Percentiles rank a stretch among this genome's conserved stretches.
These are phyloP conservation scores for Phaedon cochleariae DNA, from an alignment of 2,888 invertebrate genomes.

Conservation along the genomic window DNA sequence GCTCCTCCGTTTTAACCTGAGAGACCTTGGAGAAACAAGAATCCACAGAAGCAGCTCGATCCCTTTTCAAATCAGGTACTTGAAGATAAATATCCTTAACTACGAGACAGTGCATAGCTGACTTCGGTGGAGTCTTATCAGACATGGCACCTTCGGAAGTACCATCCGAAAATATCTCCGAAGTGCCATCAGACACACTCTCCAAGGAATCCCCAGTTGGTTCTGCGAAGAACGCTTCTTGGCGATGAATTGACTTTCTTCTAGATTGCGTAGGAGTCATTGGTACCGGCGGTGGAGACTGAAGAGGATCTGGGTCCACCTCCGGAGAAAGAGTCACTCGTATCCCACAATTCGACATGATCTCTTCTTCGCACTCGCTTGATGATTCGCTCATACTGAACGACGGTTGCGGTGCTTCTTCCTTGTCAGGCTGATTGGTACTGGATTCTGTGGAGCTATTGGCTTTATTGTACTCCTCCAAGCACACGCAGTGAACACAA, in stretches of 20 bases:
- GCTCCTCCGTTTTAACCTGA: conserved; percentile 74
- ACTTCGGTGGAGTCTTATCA: conserved; percentile 30
- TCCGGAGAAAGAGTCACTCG: conserved; percentile 72
- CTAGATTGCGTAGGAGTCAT: conserved; percentile 60
- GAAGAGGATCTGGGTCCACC: conserved; percentile 59
- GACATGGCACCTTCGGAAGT: conserved; percentile 55
- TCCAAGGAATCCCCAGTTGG: conserved; percentile 72
- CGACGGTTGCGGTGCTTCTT: conserved; percentile 48
- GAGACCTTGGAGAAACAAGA: conserved; percentile 85
- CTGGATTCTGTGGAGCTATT: conserved; percentile 16
- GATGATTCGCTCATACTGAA: conserved; percentile 66
- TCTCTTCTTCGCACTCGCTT: conserved; percentile 60
- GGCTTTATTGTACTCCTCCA: conserved; percentile 74
- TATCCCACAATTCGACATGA: conserved; percentile 67
- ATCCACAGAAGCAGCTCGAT: conserved; percentile 88
- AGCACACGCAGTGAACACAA: conserved; percentile 80
- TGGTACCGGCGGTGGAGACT: conserved; percentile 57
- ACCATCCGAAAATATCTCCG: conserved; percentile 60
- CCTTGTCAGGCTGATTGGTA: conserved; percentile 37
- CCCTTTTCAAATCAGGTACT: conserved; percentile 84
- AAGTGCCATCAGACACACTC: conserved; percentile 67
- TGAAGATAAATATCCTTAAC: conserved; percentile 63
- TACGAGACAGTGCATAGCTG: conserved; percentile 55
- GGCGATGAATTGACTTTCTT: conserved; percentile 80
- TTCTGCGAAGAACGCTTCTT: conserved; percentile 83